Evolutionary conservation across 1,140 invertebrate genomes (phyloP).

Genomic region (Diprion similis): DNA sequence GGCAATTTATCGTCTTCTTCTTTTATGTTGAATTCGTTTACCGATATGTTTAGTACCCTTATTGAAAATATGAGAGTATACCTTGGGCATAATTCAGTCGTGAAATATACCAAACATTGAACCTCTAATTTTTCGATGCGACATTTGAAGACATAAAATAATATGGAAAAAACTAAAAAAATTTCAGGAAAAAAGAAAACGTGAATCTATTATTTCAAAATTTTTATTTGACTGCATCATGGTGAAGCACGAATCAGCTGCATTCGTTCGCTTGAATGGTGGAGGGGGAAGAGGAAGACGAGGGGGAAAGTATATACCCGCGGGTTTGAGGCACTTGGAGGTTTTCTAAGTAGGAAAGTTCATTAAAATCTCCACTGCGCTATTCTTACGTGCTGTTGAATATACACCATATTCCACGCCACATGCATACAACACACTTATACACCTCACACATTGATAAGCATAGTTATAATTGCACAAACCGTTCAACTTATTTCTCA

Average conservation of each 20-base stretch:
- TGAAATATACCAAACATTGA: too few species aligned
- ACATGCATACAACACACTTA: neutral
- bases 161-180: too few species aligned
- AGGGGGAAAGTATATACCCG: conserved; percentile 28
- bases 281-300: conserved; percentile 44
- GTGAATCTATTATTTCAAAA: neutral
- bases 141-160: too few species aligned
- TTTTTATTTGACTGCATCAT: neutral
- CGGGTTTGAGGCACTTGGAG: conserved; percentile 50
- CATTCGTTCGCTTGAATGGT: neutral
- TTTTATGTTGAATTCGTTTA: too few species aligned
- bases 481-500: conserved; percentile 2
- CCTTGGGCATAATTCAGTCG: too few species aligned
- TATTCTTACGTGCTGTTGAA: conserved; percentile 8
- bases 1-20: too few species aligned
- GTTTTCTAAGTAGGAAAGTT: conserved; percentile 62
- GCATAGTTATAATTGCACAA: neutral
- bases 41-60: too few species aligned
- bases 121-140: too few species aligned
- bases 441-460: neutral
- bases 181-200: too few species aligned
- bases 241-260: neutral
- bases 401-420: neutral
- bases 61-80: too few species aligned
- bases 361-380: conserved; percentile 50